Conservation (phyloP, 2,113 vertebrate genomes). For the Anseranas semipalmata region DNA sequence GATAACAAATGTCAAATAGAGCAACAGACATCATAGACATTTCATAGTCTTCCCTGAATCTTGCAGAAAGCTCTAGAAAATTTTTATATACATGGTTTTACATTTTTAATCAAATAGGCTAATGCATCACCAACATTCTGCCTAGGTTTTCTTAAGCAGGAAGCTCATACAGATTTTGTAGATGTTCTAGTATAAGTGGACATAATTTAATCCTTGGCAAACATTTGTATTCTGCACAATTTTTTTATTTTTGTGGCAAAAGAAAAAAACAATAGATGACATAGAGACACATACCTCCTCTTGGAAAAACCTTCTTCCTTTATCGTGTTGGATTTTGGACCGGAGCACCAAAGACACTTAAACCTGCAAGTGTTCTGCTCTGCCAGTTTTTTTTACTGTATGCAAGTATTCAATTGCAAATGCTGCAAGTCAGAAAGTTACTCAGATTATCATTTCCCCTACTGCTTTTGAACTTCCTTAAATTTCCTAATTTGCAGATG, state of each 20-base stretch:
- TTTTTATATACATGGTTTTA: neutral
- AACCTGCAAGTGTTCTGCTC: neutral
- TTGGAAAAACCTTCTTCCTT: neutral
- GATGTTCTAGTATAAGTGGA: neutral
- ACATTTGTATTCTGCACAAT: neutral
- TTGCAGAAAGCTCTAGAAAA: neutral
- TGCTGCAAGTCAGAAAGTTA: neutral
- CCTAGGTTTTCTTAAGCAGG: neutral
- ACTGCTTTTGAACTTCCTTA: conserved; percentile 21
- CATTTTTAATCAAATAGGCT: neutral
- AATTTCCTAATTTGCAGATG: conserved; percentile 4
- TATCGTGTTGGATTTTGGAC: neutral
- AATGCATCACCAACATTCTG: neutral
- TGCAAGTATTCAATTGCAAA: neutral
- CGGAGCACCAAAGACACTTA: accelerated
- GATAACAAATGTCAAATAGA: neutral
- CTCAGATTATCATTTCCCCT: neutral
- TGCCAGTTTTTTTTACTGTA: neutral
- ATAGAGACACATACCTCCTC: conserved; percentile 30
- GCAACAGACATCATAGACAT: neutral
- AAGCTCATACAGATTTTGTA: neutral
- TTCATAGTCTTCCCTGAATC: neutral
- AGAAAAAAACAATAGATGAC: neutral
- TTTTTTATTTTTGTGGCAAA: neutral
- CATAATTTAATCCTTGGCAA: neutral